Evolutionary conservation across 2,113 vertebrate species (phyloP), one percentile per base, ranked within the genome.

Genomic region (Myiopsitta monachus): DNA sequence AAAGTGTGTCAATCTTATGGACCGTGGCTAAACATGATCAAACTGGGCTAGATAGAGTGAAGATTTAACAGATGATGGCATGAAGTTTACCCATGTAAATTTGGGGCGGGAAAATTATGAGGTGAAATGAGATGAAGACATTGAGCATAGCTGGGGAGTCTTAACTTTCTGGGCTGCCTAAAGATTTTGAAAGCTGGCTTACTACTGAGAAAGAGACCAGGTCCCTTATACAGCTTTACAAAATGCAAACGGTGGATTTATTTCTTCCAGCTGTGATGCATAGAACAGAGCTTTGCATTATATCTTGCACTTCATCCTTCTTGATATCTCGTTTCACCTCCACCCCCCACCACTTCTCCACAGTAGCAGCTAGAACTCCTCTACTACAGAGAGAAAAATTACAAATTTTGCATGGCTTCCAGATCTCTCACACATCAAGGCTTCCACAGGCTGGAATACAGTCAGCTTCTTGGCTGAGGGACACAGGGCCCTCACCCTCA

Each of bases 21-120:
- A 59, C 43, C 4, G 2, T 6, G 6, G 15, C 4, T 94, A 41
- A 59, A 67, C 23, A 80, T 16, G 1, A 52, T 19, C 19, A 52
- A 62, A 70, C 5, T 13, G 12, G 33, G 59, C 14, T 6, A 47
- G 31, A 39, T 2, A 61, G n/a, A 73, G 4, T 18, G 24, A 69
- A 26, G 22, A 84, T 47, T 41, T 64, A 78, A 33, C 18, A 67
- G 23, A 11, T 22, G 15, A 70, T 8, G 2, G 41, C 7, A n/a
- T 19, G 9, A 8, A 91, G 74, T 9, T 57, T 87, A 33, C 1
- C 23, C 0, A 0, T 30, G 87, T 43, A 6, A 59, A 51, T 51
- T 67, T 59, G 7, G 0, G 1, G 6, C 3, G 1, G 1, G 6
- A n/a, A 72, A 92, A 41, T 23, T 2, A 43, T 43, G 28, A 18